Percentiles rank a stretch among this genome's conserved stretches.
Conservation (phyloP, 2,113 vertebrate genomes). For the Rynchops niger region DNA sequence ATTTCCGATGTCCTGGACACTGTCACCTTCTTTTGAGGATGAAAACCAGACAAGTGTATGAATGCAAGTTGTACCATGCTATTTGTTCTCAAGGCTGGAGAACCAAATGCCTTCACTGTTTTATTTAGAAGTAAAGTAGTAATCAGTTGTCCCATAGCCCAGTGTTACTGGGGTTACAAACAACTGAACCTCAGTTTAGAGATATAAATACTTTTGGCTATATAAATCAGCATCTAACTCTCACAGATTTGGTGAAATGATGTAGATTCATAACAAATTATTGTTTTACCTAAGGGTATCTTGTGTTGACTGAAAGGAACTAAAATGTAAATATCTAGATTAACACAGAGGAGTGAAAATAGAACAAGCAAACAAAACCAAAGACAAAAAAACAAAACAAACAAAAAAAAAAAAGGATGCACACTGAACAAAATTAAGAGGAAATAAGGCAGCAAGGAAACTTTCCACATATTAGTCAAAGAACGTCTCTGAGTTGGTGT, state of each 20-base stretch:
- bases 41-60: background rate
- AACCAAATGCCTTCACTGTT: background rate
- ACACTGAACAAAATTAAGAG: background rate
- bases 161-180: background rate
- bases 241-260: background rate
- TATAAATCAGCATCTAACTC: background rate
- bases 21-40: background rate
- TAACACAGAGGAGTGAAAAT: background rate
- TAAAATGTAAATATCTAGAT: background rate
- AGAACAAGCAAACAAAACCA: background rate
- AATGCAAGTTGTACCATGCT: background rate
- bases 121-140: background rate
- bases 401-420: background rate
- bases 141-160: background rate
- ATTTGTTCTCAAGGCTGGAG: background rate
- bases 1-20: background rate
- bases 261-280: background rate
- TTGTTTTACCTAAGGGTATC: background rate
- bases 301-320: background rate
- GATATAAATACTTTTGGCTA: background rate
- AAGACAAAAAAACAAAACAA: background rate
- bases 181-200: background rate
- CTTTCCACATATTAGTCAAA: background rate
- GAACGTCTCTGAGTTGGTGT: background rate
- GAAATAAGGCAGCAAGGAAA: background rate